phyloP scores from a whole-genome alignment of 1,140 invertebrate species.

The Papilio xuthus region DNA sequence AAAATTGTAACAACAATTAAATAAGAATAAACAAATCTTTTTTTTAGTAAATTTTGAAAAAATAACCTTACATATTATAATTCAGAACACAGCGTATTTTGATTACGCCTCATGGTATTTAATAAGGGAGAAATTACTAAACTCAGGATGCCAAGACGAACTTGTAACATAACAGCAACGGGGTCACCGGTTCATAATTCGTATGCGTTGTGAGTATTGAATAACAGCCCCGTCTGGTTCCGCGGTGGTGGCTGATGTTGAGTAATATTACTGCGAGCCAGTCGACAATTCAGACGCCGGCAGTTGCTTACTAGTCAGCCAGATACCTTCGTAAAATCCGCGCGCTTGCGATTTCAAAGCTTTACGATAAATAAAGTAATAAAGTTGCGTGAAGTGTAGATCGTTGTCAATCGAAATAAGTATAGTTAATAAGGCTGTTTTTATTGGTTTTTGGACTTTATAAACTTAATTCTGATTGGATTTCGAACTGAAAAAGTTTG shows the following conservation, averaged over 20 bases:
- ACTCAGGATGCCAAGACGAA: not conserved
- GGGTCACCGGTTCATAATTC: slow-evolving; percentile 15
- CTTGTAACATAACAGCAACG: slow-evolving; percentile 30
- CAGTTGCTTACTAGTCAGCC: slow-evolving; percentile 23
- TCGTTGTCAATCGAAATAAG: not conserved
- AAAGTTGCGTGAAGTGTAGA: slow-evolving; percentile 2
- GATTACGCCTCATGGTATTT: not conserved
- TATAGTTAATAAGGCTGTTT: not conserved
- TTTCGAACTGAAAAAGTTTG: slow-evolving; percentile 5
- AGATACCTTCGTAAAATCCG: slow-evolving; percentile 10
- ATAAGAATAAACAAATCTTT: too few relatives aligned
- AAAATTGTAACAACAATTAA: too few relatives aligned
- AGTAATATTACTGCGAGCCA: slow-evolving; percentile 44
- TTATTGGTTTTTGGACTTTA: not conserved
- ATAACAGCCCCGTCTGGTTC: slow-evolving; percentile 47
- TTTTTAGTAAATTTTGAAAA: too few relatives aligned
- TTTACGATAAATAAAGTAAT: not conserved
- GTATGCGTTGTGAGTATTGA: slow-evolving; percentile 30
- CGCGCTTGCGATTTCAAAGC: not conserved
- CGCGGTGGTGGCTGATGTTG: slow-evolving; percentile 51
- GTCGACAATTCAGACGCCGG: slow-evolving; percentile 37
- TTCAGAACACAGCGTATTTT: not conserved
- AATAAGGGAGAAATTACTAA: slow-evolving; percentile 2
- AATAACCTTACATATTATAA: not conserved
- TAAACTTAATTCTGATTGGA: not conserved